Evolutionary conservation across 2,797 vertebrate genomes (phyloP).

Genomic region (Xenopus petersii): DNA sequence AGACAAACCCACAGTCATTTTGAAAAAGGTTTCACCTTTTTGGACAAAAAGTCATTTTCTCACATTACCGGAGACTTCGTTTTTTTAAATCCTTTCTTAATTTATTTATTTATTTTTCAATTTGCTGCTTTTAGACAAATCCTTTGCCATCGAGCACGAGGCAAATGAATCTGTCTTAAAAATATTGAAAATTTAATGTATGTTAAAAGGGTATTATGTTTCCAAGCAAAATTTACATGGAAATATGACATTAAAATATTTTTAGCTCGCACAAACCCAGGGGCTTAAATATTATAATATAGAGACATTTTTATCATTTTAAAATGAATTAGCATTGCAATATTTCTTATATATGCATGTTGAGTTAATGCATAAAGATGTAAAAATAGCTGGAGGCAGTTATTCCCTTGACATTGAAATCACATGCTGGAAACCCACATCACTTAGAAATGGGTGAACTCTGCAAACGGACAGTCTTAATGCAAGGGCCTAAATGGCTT

Average conservation of each 20-base stretch:
- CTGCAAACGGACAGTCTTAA: slow-evolving; percentile 46
- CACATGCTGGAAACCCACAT: slow-evolving; percentile 65
- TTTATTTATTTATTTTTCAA: slow-evolving; percentile 25
- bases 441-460: slow-evolving; percentile 61
- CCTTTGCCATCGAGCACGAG: not conserved
- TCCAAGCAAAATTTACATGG: slow-evolving; percentile 54
- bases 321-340: slow-evolving; percentile 54
- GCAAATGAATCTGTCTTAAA: slow-evolving; percentile 41
- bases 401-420: slow-evolving; percentile 62
- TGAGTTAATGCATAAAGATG: slow-evolving; percentile 63
- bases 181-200: slow-evolving; percentile 57
- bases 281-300: slow-evolving; percentile 50
- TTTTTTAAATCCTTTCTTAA: not conserved
- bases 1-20: slow-evolving; percentile 25
- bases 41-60: slow-evolving; percentile 44
- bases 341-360: slow-evolving; percentile 60
- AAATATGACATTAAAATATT: slow-evolving; percentile 52
- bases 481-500: slow-evolving; percentile 42
- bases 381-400: slow-evolving; percentile 62
- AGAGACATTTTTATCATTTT: slow-evolving; percentile 55
- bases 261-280: slow-evolving; percentile 54
- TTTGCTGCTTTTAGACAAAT: slow-evolving; percentile 45
- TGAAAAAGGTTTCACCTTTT: slow-evolving; percentile 30
- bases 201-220: slow-evolving; percentile 58
- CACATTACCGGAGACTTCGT: slow-evolving; percentile 38